Percentiles rank a stretch among this genome's conserved stretches.
Evolutionary conservation across 2,113 vertebrate species (phyloP).

Genomic region (Tichodroma muraria): DNA sequence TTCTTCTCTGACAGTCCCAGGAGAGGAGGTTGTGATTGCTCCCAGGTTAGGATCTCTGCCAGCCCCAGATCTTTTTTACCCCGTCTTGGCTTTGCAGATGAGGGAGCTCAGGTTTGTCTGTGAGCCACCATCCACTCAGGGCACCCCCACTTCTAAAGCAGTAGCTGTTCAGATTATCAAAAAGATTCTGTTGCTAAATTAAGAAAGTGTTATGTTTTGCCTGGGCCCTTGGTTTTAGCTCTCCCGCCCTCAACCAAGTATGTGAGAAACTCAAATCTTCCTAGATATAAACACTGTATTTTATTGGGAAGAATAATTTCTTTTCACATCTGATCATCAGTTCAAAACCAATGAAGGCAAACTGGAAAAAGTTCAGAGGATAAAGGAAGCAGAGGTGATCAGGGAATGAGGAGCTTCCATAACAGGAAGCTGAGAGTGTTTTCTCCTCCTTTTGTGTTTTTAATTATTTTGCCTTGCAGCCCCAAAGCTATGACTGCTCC

Average conservation of each 20-base stretch:
- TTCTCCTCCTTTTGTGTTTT: background rate
- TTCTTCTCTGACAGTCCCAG: background rate
- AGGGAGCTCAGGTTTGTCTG: background rate
- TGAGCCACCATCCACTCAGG: accelerated
- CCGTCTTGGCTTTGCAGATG: background rate
- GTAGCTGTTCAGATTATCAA: background rate
- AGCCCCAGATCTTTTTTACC: background rate
- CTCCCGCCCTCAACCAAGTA: accelerated
- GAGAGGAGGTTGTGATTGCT: background rate
- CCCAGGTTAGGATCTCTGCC: background rate
- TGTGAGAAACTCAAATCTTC: background rate
- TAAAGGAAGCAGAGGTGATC: background rate
- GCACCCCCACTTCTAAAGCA: background rate
- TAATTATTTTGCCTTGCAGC: background rate
- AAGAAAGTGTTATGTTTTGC: background rate
- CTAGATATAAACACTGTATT: background rate
- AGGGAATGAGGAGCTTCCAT: background rate
- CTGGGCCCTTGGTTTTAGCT: background rate
- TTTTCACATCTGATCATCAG: background rate
- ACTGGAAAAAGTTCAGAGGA: background rate
- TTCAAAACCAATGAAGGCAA: background rate
- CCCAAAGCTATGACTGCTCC: background rate
- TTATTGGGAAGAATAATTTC: background rate
- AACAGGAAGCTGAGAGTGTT: background rate
- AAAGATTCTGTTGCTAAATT: background rate